Conservation (phyloP, 1,140 invertebrate species). For the Schlechtendalia chinensis region DNA sequence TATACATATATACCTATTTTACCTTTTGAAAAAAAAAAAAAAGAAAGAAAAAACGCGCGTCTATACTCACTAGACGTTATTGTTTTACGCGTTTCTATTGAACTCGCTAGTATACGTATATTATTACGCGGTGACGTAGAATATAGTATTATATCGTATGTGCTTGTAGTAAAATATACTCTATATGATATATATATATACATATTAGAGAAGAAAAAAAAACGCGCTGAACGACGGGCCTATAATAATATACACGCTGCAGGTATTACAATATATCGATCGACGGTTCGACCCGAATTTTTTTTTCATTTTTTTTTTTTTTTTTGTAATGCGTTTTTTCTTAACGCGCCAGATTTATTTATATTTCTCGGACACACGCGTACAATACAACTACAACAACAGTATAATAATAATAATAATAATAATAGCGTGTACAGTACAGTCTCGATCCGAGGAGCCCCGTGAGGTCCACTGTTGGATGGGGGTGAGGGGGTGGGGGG, state of each 20-base stretch:
- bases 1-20: not conserved
- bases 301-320: too few relatives aligned
- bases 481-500: too few relatives aligned
- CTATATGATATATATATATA: not conserved
- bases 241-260: too few relatives aligned
- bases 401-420: too few relatives aligned
- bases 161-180: not conserved
- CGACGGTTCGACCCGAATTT: constrained; percentile 2
- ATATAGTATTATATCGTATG: too few relatives aligned
- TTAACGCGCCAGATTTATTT: not conserved
- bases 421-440: too few relatives aligned
- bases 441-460: too few relatives aligned
- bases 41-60: too few relatives aligned
- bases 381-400: too few relatives aligned
- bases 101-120: not conserved
- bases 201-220: too few relatives aligned
- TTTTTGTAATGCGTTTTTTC: too few relatives aligned
- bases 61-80: not conserved
- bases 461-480: constrained; percentile 38
- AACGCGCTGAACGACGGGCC: too few relatives aligned
- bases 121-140: not conserved
- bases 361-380: not conserved
- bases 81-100: constrained; percentile 24
- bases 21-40: not conserved
- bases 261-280: not conserved